phyloP scores from a whole-genome alignment of 2,888 invertebrate genomes.

The Macrophya alboannulata region DNA sequence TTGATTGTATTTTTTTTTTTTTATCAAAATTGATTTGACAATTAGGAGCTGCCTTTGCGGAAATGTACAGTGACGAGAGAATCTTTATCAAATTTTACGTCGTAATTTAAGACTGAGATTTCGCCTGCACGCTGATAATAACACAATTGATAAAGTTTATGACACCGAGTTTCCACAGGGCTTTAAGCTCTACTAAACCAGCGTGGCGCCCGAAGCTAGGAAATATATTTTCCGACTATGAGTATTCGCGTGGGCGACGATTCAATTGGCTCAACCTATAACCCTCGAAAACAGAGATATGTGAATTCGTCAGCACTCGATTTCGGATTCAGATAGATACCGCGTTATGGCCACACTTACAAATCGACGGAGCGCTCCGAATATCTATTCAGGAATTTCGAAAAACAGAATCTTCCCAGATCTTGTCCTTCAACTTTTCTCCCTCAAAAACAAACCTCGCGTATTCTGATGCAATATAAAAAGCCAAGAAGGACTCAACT shows the following conservation, averaged over 20 bases:
- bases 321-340: not conserved
- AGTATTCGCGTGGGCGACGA: constrained; percentile 16
- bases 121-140: constrained; percentile 18
- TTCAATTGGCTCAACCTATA: constrained; percentile 7
- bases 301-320: not conserved
- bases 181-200: constrained; percentile 7
- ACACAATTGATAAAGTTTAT: constrained; percentile 40
- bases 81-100: not conserved
- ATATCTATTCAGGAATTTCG: not conserved
- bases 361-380: not conserved
- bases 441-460: not conserved
- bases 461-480: not conserved
- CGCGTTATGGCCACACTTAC: not conserved
- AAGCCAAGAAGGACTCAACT: not conserved
- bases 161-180: not conserved
- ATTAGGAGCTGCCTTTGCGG: not conserved
- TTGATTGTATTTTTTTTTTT: not conserved
- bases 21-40: not conserved
- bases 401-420: not conserved
- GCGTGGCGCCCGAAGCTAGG: constrained; percentile 9
- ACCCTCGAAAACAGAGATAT: constrained; percentile 1
- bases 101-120: not conserved
- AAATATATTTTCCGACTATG: not conserved
- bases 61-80: not conserved
- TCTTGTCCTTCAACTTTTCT: not conserved